A percentile compares a stretch with the other conserved stretches of the same genome.
Evolutionary conservation across 2,888 invertebrate genomes (phyloP).

Genomic region (Scaptomyza reducta): DNA sequence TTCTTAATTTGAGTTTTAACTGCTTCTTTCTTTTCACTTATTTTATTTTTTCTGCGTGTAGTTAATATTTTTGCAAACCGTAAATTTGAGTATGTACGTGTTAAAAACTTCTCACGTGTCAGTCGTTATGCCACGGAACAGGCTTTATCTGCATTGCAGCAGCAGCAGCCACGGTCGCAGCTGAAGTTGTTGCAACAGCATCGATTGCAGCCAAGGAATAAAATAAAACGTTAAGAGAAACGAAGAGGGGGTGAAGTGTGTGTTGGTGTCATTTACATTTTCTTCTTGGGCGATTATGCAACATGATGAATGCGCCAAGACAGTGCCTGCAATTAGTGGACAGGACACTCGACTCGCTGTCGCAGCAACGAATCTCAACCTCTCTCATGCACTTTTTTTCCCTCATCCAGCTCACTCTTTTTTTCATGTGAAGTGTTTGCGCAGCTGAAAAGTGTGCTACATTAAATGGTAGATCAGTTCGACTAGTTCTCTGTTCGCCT

Average conservation of each 20-base stretch:
- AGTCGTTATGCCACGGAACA: conserved; percentile 57
- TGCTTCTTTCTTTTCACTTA: not conserved
- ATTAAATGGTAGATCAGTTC: conserved; percentile 24
- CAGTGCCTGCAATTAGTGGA: conserved; percentile 68
- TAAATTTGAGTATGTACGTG: conserved; percentile 60
- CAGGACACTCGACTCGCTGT: conserved; percentile 29
- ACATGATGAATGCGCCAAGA: conserved; percentile 53
- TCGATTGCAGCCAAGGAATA: conserved; percentile 15
- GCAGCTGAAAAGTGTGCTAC: conserved; percentile 35
- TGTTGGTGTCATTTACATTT: conserved; percentile 68
- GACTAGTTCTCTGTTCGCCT: conserved; percentile 8
- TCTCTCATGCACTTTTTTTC: not conserved
- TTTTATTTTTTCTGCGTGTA: conserved; percentile 1
- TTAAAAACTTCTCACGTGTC: conserved; percentile 72
- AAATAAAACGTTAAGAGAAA: not conserved
- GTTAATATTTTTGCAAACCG: conserved; percentile 9
- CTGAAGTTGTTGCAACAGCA: conserved; percentile 9
- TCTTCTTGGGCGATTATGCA: conserved; percentile 58
- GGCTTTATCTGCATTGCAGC: conserved; percentile 74
- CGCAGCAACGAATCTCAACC: conserved; percentile 1
- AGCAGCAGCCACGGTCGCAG: conserved; percentile 21
- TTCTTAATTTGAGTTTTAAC: not conserved
- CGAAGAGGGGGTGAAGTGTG: conserved; percentile 8
- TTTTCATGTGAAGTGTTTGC: conserved; percentile 48
- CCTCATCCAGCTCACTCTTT: not conserved